phyloP scores from a whole-genome alignment of 2,113 vertebrate genomes.

The Glareola pratincola region DNA sequence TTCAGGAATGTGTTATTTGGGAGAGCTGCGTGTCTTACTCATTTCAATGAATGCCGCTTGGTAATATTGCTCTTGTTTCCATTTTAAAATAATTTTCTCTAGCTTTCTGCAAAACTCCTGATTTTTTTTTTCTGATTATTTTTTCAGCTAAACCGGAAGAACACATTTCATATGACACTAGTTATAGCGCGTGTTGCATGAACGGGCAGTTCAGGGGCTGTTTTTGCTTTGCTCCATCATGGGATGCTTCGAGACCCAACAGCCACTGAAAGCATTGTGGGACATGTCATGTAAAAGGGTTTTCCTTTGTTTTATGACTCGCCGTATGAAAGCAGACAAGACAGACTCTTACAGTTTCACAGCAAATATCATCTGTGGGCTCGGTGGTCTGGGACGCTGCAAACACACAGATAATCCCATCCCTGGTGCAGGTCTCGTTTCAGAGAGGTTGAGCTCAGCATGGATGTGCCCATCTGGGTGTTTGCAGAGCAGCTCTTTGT shows the following conservation, averaged over 20 bases:
- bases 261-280: not conserved
- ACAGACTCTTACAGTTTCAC: not conserved
- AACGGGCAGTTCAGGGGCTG: not conserved
- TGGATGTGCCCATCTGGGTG: not conserved
- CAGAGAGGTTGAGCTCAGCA: not conserved
- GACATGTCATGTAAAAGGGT: not conserved
- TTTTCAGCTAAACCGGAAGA: not conserved
- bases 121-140: not conserved
- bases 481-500: not conserved
- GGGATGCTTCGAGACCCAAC: not conserved
- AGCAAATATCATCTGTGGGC: not conserved
- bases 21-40: not conserved
- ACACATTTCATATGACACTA: not conserved
- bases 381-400: not conserved
- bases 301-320: not conserved
- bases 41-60: not conserved
- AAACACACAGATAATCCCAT: not conserved
- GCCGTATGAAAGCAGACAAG: not conserved
- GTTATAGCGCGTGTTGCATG: not conserved
- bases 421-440: not conserved
- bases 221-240: not conserved
- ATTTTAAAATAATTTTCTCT: not conserved
- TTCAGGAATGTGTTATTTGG: not conserved
- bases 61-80: not conserved
- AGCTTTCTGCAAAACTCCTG: not conserved